phyloP scores from a whole-genome alignment of 2,113 vertebrate species.

The Phylloscopus whistleri region DNA sequence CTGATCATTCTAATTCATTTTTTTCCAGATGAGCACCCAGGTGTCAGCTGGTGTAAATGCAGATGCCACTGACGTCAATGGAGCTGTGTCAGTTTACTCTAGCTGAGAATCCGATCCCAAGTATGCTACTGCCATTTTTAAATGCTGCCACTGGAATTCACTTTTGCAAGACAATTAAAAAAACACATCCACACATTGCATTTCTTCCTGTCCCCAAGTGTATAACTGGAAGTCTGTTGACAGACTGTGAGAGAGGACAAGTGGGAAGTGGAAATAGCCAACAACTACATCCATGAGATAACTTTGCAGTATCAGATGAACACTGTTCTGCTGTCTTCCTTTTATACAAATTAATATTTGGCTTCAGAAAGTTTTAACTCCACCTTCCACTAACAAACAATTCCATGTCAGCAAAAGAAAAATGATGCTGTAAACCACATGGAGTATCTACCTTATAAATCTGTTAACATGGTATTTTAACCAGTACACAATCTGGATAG shows the following conservation, averaged over 20 bases:
- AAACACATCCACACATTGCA: neutral
- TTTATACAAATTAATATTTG: neutral
- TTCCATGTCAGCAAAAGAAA: neutral
- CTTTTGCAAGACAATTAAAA: neutral
- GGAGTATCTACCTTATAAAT: neutral
- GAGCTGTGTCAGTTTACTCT: conserved; percentile 15
- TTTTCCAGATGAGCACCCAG: conserved; percentile 7
- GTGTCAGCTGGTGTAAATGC: neutral
- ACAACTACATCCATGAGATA: neutral
- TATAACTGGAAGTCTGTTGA: neutral
- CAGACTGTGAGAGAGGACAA: neutral
- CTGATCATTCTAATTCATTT: neutral
- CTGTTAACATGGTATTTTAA: neutral
- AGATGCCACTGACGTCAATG: neutral
- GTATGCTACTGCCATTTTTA: neutral
- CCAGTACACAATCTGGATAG: neutral
- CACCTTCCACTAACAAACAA: neutral
- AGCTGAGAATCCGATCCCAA: neutral
- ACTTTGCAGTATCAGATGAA: neutral
- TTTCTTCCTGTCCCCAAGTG: neutral
- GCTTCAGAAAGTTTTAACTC: neutral
- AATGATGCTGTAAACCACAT: neutral
- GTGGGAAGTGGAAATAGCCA: neutral
- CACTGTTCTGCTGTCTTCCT: neutral
- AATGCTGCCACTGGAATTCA: neutral